A percentile compares a stretch with the other conserved stretches of the same genome.
Evolutionary conservation across 2,888 invertebrate genomes (phyloP).

Genomic region (Hypsopygia costalis): DNA sequence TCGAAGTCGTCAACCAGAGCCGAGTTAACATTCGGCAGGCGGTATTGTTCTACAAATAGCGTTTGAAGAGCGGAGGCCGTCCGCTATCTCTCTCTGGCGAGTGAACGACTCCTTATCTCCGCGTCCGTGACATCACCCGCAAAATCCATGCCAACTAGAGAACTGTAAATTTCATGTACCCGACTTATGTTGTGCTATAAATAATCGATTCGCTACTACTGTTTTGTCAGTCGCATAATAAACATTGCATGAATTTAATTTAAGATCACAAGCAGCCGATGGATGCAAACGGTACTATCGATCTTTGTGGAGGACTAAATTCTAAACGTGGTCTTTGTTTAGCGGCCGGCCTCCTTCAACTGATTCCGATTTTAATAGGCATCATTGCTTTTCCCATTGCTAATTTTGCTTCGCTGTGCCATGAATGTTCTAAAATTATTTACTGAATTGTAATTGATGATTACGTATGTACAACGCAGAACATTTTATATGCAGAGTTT

Average conservation of each 20-base stretch:
- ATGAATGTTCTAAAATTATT: too few relatives aligned
- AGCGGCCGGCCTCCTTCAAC: too few relatives aligned
- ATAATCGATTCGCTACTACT: conserved; percentile 3
- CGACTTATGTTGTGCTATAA: conserved; percentile 19
- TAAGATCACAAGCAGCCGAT: neutral
- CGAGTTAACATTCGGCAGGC: conserved; percentile 38
- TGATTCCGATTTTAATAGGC: too few relatives aligned
- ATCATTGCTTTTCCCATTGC: too few relatives aligned
- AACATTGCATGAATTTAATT: conserved; percentile 2
- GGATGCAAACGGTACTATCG: too few relatives aligned
- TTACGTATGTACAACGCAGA: too few relatives aligned
- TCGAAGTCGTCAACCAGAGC: conserved; percentile 35
- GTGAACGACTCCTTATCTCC: conserved; percentile 72
- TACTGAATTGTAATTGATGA: too few relatives aligned
- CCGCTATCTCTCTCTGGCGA: conserved; percentile 45
- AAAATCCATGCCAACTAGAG: conserved; percentile 47
- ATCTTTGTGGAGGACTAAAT: too few relatives aligned
- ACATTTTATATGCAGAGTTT: too few relatives aligned
- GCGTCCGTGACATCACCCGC: conserved; percentile 54
- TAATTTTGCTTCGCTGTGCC: too few relatives aligned
- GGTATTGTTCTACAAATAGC: conserved; percentile 61
- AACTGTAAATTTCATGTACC: conserved; percentile 34
- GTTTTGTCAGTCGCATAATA: neutral
- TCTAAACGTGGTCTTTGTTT: too few relatives aligned
- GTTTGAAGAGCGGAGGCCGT: conserved; percentile 26